A percentile compares a stretch with the other conserved stretches of the same genome.
These are phyloP conservation scores for Scaptomyza pallida DNA, from an alignment of 1,140 invertebrate species.

Conservation along the genomic window DNA sequence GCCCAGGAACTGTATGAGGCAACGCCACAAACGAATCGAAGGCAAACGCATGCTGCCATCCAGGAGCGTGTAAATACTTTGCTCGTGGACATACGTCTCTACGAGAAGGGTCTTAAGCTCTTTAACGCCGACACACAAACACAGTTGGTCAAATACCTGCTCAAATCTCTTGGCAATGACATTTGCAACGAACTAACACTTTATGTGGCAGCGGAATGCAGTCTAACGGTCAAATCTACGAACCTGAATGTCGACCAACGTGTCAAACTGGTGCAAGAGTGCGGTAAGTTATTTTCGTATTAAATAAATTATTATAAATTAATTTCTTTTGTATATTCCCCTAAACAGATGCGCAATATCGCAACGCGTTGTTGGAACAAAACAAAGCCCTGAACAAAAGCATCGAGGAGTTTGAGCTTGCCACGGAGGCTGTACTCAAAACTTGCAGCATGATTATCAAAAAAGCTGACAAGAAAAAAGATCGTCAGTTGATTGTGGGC, in stretches of 20 bases:
- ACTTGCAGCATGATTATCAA: conserved; percentile 93
- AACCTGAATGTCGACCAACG: conserved; percentile 88
- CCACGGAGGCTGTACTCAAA: conserved; percentile 89
- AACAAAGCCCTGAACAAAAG: conserved; percentile 87
- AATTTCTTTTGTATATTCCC: no score
- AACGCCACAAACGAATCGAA: conserved; percentile 88
- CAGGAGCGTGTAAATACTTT: conserved; percentile 93
- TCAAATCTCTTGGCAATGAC: conserved; percentile 93
- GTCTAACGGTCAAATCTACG: conserved; percentile 85
- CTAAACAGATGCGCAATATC: conserved; percentile 85
- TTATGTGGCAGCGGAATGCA: conserved; percentile 88
- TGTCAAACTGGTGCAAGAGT: conserved; percentile 88
- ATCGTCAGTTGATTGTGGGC: conserved; percentile 89
- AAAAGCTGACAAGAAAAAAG: conserved; percentile 95
- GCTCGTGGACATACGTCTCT: conserved; percentile 91
- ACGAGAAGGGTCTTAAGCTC: conserved; percentile 93
- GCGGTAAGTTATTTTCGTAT: conserved; percentile 56
- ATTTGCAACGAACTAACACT: conserved; percentile 92
- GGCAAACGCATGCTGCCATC: conserved; percentile 91
- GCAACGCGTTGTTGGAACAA: conserved; percentile 86
- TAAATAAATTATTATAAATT: no score
- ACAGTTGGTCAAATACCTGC: conserved; percentile 91
- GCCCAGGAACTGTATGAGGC: conserved; percentile 90
- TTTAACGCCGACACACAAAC: conserved; percentile 86
- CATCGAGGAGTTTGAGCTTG: conserved; percentile 91